A percentile compares a stretch with the other conserved stretches of the same genome.
Conservation (phyloP, 2,888 invertebrate genomes). For the Caenorhabditis becei region DNA sequence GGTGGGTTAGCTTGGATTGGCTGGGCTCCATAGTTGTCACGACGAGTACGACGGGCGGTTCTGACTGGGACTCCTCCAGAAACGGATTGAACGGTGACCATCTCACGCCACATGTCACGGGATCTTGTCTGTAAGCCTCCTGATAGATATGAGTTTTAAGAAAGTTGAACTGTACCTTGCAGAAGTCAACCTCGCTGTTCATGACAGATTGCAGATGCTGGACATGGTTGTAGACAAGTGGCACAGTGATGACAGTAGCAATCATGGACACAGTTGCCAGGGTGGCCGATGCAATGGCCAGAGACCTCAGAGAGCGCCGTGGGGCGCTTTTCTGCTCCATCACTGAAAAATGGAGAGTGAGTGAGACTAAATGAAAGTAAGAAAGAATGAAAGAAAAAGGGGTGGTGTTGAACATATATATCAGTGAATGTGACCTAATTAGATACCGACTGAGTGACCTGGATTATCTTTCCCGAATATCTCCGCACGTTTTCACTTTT, state of each 20-base stretch:
- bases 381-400: slow-evolving; percentile 46
- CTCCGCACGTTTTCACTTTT: slow-evolving; percentile 58
- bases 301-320: slow-evolving; percentile 74
- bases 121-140: slow-evolving; percentile 74
- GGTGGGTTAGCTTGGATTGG: slow-evolving; percentile 66
- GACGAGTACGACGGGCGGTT: slow-evolving; percentile 63
- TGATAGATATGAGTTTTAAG: background rate
- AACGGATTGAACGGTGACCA: slow-evolving; percentile 80
- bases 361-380: slow-evolving; percentile 1
- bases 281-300: slow-evolving; percentile 81
- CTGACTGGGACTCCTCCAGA: slow-evolving; percentile 66
- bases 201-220: slow-evolving; percentile 81
- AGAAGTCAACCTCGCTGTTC: slow-evolving; percentile 82
- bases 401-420: slow-evolving; percentile 46
- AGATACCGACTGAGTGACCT: slow-evolving; percentile 55
- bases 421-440: slow-evolving; percentile 59
- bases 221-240: slow-evolving; percentile 81
- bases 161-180: slow-evolving; percentile 75
- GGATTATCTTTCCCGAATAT: slow-evolving; percentile 57
- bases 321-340: slow-evolving; percentile 57
- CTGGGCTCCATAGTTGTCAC: slow-evolving; percentile 68
- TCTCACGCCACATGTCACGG: slow-evolving; percentile 82
- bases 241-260: slow-evolving; percentile 80
- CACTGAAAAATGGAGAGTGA: slow-evolving; percentile 13
- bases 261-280: slow-evolving; percentile 78